Percentiles rank a stretch among this genome's conserved stretches.
Conservation (phyloP, 2,113 vertebrate species). For the Cinclus mexicanus region DNA sequence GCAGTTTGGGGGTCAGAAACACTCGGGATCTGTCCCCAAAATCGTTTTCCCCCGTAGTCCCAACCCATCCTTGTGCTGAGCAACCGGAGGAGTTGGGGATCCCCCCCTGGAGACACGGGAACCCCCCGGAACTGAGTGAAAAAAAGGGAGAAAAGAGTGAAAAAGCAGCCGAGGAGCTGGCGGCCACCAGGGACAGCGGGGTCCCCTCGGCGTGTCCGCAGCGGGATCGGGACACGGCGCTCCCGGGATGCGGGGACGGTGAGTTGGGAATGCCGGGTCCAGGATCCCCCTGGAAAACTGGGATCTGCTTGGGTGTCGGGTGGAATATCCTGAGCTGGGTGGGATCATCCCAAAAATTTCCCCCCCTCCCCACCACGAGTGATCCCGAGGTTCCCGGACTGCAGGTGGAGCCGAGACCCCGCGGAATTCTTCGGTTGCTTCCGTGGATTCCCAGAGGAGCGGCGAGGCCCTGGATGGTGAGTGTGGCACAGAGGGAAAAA, state of each 20-base stretch:
- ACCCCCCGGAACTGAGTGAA: background rate
- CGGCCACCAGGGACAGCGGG: background rate
- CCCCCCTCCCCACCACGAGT: background rate
- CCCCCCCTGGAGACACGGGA: too few relatives aligned
- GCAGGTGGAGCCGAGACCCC: background rate
- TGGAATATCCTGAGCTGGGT: background rate
- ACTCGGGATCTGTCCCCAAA: accelerated
- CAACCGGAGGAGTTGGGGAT: background rate
- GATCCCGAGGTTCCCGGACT: accelerated
- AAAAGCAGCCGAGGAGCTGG: background rate
- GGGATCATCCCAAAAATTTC: accelerated
- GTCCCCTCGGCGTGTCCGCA: background rate
- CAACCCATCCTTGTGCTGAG: background rate
- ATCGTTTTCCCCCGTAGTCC: background rate
- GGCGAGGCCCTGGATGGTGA: constrained; percentile 80
- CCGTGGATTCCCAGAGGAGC: constrained; percentile 79
- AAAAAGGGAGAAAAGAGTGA: too few relatives aligned
- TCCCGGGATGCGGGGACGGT: background rate
- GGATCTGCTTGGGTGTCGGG: background rate
- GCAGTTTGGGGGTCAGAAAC: background rate
- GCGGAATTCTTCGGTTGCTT: constrained; percentile 67
- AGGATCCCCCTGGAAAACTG: background rate
- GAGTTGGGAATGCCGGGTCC: too few relatives aligned
- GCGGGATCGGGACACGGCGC: background rate
- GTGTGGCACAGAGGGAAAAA: background rate